Conservation (phyloP, 2,113 vertebrate genomes). For the Sardina pilchardus region DNA sequence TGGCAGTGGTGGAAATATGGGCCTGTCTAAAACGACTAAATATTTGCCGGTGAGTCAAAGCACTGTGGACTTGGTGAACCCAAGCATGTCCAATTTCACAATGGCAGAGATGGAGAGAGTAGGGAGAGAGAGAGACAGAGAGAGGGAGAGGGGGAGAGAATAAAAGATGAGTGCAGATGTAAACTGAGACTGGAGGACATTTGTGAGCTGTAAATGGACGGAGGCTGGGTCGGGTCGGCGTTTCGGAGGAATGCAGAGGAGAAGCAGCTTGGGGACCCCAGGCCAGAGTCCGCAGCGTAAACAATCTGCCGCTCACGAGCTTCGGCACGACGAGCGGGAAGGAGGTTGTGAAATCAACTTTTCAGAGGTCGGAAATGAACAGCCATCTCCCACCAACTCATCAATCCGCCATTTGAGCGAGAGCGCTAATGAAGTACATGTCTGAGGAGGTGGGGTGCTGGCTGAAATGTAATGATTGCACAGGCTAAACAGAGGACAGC, state of each 20-base stretch:
- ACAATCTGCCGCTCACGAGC: slow-evolving; percentile 31
- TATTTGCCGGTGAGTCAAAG: not conserved
- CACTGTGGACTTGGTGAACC: not conserved
- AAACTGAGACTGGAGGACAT: not conserved
- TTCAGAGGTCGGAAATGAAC: slow-evolving; percentile 20
- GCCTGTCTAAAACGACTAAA: not conserved
- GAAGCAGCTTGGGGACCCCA: not conserved
- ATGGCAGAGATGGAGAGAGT: not conserved
- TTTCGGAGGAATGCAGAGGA: not conserved
- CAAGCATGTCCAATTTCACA: not conserved
- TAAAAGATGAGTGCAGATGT: not conserved
- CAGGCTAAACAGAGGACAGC: slow-evolving; percentile 1
- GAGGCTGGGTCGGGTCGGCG: not conserved
- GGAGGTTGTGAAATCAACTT: slow-evolving; percentile 18
- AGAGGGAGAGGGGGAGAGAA: not conserved
- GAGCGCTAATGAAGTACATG: not conserved
- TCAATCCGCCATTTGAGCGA: not conserved
- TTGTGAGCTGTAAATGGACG: slow-evolving; percentile 9
- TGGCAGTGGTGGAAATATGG: not conserved
- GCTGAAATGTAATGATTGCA: slow-evolving; percentile 1
- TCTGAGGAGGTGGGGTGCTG: not conserved
- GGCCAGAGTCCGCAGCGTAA: slow-evolving; percentile 17
- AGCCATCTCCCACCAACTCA: not conserved
- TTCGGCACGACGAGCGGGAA: not conserved
- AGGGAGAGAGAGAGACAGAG: not conserved